A percentile compares a stretch with the other conserved stretches of the same genome.
These are phyloP conservation scores for Eurypyga helias DNA, from an alignment of 2,113 vertebrate species.

Conservation along the genomic window DNA sequence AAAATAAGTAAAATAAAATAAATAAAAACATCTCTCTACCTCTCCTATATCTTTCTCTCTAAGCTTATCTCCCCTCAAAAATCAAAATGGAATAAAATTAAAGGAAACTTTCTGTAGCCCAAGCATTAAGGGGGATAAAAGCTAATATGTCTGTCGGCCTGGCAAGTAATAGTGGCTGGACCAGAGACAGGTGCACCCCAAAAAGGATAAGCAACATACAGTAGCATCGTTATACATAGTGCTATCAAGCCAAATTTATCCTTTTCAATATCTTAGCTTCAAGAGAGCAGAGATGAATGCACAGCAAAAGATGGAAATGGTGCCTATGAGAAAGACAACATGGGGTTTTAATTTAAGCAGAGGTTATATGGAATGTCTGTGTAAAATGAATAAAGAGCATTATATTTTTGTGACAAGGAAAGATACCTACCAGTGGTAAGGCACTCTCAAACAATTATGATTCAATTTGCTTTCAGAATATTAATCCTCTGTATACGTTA, in stretches of 20 bases:
- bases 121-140: slow-evolving; percentile 34
- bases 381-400: neutral
- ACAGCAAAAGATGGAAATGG: slow-evolving; percentile 13
- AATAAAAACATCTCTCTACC: neutral
- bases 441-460: neutral
- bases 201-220: slow-evolving; percentile 68
- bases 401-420: neutral
- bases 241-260: slow-evolving; percentile 66
- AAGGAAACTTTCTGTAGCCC: neutral
- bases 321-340: neutral
- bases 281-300: slow-evolving; percentile 13
- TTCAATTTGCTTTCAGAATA: neutral
- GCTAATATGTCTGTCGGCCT: slow-evolving; percentile 24
- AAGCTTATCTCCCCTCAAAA: neutral
- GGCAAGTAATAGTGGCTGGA: slow-evolving; percentile 6
- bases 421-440: neutral
- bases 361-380: neutral
- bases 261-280: slow-evolving; percentile 54
- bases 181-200: slow-evolving; percentile 48
- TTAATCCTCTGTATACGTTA: neutral
- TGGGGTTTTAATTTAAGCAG: slow-evolving; percentile 4
- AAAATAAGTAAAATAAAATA: no score
- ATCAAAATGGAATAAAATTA: slow-evolving; percentile 3
- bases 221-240: slow-evolving; percentile 28
- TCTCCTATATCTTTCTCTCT: neutral